Percentiles rank a stretch among this genome's conserved stretches.
phyloP scores from a whole-genome alignment of 1,140 invertebrate species.

The Lepidostoma basale region DNA sequence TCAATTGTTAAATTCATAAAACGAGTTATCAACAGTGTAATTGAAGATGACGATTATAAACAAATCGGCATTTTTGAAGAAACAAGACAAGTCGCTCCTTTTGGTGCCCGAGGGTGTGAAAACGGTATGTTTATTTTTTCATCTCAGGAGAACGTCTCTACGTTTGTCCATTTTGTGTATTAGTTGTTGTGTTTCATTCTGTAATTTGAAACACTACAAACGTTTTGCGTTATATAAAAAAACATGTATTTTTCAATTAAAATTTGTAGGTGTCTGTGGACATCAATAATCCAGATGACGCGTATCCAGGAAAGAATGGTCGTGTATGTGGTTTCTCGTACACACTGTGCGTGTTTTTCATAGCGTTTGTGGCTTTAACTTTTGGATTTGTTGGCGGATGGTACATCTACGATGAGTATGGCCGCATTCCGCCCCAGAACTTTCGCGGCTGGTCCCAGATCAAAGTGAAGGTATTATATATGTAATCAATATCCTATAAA shows the following conservation, averaged over 20 bases:
- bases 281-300: slow-evolving; percentile 26
- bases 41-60: slow-evolving; percentile 18
- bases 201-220: no score
- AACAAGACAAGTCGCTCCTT: slow-evolving; percentile 10
- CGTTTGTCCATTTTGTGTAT: no score
- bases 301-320: slow-evolving; percentile 3
- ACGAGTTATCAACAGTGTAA: no score
- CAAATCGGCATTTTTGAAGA: slow-evolving; percentile 17
- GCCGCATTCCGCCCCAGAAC: slow-evolving; percentile 64
- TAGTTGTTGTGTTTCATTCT: no score
- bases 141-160: neutral
- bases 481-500: slow-evolving; percentile 44
- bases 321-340: slow-evolving; percentile 32
- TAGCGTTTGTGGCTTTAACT: slow-evolving; percentile 73
- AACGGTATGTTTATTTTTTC: slow-evolving; percentile 3
- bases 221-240: no score
- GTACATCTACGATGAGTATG: slow-evolving; percentile 78
- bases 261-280: slow-evolving; percentile 30
- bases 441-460: slow-evolving; percentile 73
- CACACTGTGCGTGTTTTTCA: slow-evolving; percentile 64
- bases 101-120: slow-evolving; percentile 12
- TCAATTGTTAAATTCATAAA: no score
- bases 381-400: slow-evolving; percentile 78
- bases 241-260: no score
- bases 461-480: slow-evolving; percentile 48